These are phyloP conservation scores for Holothuria glaberrima DNA, from an alignment of 35 echinoderm and acorn worm species.

Conservation along the genomic window DNA sequence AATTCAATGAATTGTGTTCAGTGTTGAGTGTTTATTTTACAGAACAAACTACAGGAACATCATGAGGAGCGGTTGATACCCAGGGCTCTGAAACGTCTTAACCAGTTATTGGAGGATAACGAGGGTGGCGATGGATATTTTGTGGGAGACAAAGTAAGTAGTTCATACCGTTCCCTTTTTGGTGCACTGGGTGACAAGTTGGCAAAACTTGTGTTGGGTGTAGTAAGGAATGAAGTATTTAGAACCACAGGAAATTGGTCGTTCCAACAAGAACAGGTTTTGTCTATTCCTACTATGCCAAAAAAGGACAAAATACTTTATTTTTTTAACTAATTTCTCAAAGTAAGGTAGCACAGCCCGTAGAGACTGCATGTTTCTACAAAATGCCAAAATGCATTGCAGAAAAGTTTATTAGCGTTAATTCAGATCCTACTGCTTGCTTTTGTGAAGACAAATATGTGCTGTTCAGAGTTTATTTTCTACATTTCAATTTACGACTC, in stretches of 20 bases:
- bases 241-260: neutral
- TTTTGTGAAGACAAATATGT: too few species aligned
- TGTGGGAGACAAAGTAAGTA: slow-evolving; percentile 28
- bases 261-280: neutral
- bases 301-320: neutral
- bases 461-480: too few species aligned
- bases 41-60: slow-evolving; percentile 42
- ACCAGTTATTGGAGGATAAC: slow-evolving; percentile 5
- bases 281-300: too few species aligned
- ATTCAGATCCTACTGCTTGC: too few species aligned
- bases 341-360: neutral
- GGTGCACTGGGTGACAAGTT: too few species aligned
- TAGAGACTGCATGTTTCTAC: neutral
- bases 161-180: too few species aligned
- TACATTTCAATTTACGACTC: too few species aligned
- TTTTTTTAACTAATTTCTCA: neutral
- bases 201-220: neutral
- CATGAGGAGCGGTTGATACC: slow-evolving; percentile 24
- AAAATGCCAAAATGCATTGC: neutral
- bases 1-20: too few species aligned
- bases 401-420: neutral
- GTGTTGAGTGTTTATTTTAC: neutral
- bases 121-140: slow-evolving; percentile 3
- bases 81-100: slow-evolving; percentile 20
- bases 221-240: neutral